phyloP scores from a whole-genome alignment of 2,888 invertebrate genomes.

The Chrysomela aeneicollis region DNA sequence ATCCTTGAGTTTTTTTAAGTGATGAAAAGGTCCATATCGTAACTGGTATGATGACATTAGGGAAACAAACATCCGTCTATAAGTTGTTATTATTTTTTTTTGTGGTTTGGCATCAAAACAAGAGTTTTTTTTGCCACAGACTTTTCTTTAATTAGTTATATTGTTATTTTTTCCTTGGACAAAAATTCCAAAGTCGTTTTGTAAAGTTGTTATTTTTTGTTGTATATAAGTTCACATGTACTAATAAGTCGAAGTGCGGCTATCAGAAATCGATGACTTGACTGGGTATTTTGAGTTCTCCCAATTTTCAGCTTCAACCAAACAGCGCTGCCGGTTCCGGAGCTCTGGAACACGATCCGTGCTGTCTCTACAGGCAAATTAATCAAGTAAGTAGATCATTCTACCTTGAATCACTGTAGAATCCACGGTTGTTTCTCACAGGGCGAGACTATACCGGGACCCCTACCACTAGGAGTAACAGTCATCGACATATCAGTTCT shows the following conservation, averaged over 20 bases:
- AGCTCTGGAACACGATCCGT: conserved; percentile 95
- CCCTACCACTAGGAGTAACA: conserved; percentile 92
- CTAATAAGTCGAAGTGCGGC: neutral
- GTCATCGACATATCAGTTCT: conserved; percentile 95
- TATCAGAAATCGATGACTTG: neutral
- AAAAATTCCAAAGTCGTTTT: no score
- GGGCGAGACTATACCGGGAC: conserved; percentile 74
- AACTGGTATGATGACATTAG: no score
- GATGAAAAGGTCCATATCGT: neutral
- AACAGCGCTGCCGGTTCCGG: conserved; percentile 96
- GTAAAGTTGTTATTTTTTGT: conserved; percentile 29
- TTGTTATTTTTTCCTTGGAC: no score
- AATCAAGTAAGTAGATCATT: conserved; percentile 60
- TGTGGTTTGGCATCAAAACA: no score
- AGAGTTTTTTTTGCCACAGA: no score
- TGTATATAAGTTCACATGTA: conserved; percentile 15
- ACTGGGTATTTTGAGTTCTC: conserved; percentile 17
- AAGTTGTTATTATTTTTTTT: no score
- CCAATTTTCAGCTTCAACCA: conserved; percentile 80
- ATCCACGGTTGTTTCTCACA: conserved; percentile 45
- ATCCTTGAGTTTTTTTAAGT: neutral
- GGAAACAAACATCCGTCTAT: conserved; percentile 25
- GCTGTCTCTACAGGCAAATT: conserved; percentile 83
- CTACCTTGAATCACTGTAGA: neutral
- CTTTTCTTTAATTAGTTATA: no score